A percentile compares a stretch with the other conserved stretches of the same genome.
Conservation (phyloP, 2,888 invertebrate species). For the Seladonia tumulorum region DNA sequence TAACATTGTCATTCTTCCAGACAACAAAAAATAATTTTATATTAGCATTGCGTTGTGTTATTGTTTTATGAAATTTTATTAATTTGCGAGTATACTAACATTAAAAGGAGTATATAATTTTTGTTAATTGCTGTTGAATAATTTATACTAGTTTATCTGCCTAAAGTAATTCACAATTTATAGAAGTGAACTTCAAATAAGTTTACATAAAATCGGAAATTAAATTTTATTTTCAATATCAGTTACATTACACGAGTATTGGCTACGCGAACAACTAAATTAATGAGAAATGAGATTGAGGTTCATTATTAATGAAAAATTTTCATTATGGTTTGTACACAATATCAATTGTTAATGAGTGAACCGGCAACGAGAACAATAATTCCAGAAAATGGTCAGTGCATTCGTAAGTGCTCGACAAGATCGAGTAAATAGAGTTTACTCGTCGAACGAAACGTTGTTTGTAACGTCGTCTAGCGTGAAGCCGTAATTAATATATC, state of each 20-base stretch:
- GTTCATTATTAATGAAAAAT: background rate
- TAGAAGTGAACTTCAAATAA: background rate
- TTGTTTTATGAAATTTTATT: background rate
- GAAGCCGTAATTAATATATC: constrained; percentile 25
- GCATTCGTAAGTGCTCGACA: constrained; percentile 53
- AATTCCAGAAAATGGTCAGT: background rate
- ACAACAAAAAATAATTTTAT: background rate
- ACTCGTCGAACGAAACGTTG: background rate
- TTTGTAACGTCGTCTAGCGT: constrained; percentile 34
- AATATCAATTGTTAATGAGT: background rate
- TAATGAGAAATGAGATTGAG: background rate
- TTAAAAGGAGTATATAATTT: background rate
- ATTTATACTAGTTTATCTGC: background rate
- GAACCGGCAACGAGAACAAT: background rate
- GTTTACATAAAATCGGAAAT: background rate
- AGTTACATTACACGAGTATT: background rate
- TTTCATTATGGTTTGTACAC: background rate
- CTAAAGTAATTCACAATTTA: background rate
- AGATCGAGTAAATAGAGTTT: constrained; percentile 21
- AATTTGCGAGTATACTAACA: background rate
- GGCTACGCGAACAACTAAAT: background rate
- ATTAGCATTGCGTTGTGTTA: background rate
- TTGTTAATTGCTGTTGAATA: background rate
- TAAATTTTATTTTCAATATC: background rate
- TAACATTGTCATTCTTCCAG: background rate